Conservation (phyloP, 2,888 invertebrate species). For the Folsomia manolachei region DNA sequence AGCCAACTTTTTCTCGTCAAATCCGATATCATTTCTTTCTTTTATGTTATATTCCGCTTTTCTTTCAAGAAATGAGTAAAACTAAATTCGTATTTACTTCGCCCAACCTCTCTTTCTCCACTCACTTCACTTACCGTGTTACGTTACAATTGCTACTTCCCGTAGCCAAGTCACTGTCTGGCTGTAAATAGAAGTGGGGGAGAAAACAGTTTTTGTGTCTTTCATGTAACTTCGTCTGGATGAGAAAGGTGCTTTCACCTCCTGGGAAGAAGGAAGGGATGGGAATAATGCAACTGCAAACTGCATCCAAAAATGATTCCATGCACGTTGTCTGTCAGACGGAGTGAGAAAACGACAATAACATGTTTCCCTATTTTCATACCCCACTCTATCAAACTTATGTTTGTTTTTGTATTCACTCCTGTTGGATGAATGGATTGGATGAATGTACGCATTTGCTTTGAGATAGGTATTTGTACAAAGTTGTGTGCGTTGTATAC, state of each 20-base stretch:
- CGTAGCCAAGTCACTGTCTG: background rate
- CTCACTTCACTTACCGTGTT: background rate
- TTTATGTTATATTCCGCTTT: no score
- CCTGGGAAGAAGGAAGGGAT: background rate
- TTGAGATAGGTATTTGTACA: no score
- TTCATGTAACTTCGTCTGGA: background rate
- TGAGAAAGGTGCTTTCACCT: background rate
- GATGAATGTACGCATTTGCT: background rate
- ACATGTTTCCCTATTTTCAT: no score
- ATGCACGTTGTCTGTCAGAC: background rate
- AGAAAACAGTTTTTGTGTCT: background rate
- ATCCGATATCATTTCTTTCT: background rate
- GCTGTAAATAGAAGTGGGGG: background rate
- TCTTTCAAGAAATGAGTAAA: background rate
- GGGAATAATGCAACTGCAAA: no score
- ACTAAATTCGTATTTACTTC: slow-evolving; percentile 2
- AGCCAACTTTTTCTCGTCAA: background rate
- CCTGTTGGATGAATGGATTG: background rate
- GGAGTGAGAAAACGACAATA: background rate
- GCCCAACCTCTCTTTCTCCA: background rate
- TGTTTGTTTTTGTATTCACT: background rate
- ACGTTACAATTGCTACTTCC: no score
- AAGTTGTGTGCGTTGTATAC: no score
- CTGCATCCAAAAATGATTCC: background rate
- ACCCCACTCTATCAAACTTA: background rate